phyloP scores from a whole-genome alignment of 2,888 invertebrate genomes.

The Syrphus vitripennis region DNA sequence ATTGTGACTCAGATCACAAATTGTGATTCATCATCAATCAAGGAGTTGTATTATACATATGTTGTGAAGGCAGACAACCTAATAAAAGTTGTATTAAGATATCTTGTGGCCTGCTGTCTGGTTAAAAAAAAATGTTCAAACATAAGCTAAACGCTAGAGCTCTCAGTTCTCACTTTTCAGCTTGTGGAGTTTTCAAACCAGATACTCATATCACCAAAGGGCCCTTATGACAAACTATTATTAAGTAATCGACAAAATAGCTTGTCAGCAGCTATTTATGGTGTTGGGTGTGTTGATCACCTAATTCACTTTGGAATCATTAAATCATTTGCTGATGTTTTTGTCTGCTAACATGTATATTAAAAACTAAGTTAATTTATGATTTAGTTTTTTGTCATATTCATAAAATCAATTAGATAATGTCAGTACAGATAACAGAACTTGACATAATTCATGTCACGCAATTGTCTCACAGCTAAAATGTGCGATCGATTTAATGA shows the following conservation, averaged over 20 bases:
- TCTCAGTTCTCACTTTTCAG: neutral
- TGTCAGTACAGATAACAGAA: no score
- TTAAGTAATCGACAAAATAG: neutral
- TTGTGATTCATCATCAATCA: constrained; percentile 48
- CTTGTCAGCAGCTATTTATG: constrained; percentile 2
- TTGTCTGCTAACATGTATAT: neutral
- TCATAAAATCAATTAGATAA: no score
- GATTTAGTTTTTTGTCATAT: neutral
- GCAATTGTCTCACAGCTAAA: no score
- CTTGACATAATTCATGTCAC: no score
- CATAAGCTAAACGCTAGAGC: neutral
- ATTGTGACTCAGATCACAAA: neutral
- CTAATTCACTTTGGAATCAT: neutral
- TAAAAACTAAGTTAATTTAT: neutral
- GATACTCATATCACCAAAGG: no score
- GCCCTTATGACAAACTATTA: neutral
- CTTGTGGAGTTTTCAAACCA: neutral
- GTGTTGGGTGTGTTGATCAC: neutral
- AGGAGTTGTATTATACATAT: no score
- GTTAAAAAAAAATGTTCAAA: neutral
- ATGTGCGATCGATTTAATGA: no score
- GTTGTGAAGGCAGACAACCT: constrained; percentile 27
- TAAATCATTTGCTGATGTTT: neutral
- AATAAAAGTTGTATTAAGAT: constrained; percentile 36
- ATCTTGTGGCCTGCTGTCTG: neutral